Base-by-base conservation (phyloP, 2,888 invertebrate genomes). In the Odontocerum albicorne region DNA sequence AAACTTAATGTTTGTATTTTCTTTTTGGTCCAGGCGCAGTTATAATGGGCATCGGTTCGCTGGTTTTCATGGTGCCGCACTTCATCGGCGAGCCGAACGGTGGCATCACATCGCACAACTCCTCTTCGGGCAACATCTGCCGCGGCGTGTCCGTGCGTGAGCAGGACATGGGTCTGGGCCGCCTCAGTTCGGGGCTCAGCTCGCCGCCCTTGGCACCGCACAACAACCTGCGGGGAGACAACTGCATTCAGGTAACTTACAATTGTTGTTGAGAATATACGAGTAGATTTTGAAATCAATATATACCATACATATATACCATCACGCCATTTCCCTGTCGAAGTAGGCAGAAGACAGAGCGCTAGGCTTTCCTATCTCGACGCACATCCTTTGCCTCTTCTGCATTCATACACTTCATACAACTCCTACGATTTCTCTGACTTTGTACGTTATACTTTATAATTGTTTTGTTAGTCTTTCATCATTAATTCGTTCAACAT, bases 1-100 rank as follows among this genome's bases (percentile, higher is more conserved):
- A 27, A 27, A 7, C 27, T 4, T 10, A 27, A 27, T 27, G 27
- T 10, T 27, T 27, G 10, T 35, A 35, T 12, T 12, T 35, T 35
- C 20, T 63, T 63, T n/a, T n/a, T n/a, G n/a, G n/a, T n/a, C 7
- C 65, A 87, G 89, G 91, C 66, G 91, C 92, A 50, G 87, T 95
- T 50, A 88, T 95, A 67, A 95, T 95, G 92, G 95, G 93, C 57
- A 83, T 93, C 65, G 96, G 96, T 1, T 93, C 95, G 33, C 78
- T 96, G 68, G 86, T 95, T 64, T 96, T 96, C 72, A 91, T 94
- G 75, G 82, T 96, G 66, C 96, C 96, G 55, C 95, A 96, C 73
- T 92, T 96, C 70, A 88, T 89, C 47, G 89, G 89, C 55, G 90
- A 90, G 70, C 83, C 86, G 52, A 88, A 88, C 70, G 81, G 85